Conservation (phyloP, 2,113 vertebrate species). For the Manacus vitellinus region DNA sequence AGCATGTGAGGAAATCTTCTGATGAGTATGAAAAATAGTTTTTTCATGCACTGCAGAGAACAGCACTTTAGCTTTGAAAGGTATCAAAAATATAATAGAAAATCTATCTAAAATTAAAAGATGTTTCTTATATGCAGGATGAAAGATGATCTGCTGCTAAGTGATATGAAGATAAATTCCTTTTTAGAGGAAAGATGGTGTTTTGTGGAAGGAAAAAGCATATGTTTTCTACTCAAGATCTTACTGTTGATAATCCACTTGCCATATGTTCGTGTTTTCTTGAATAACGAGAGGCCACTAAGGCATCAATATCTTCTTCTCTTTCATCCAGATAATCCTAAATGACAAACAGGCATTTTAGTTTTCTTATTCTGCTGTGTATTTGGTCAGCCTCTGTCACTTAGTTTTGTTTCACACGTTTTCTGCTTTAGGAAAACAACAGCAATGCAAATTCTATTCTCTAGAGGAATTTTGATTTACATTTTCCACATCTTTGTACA, state of each 20-base stretch:
- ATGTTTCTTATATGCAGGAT: not conserved
- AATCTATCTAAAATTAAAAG: not conserved
- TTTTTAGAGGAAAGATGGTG: not conserved
- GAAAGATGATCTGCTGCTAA: not conserved
- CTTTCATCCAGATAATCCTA: conserved; percentile 82
- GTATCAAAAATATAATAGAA: not conserved
- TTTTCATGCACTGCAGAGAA: not conserved
- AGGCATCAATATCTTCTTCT: conserved; percentile 80
- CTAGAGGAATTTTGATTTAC: not conserved
- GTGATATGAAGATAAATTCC: not conserved
- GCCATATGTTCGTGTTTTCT: conserved; percentile 58
- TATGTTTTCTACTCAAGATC: not conserved
- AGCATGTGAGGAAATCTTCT: not conserved
- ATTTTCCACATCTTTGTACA: not conserved
- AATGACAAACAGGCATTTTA: conserved; percentile 46
- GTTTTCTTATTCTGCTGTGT: not conserved
- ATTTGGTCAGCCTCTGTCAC: not conserved
- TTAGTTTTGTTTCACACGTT: not conserved
- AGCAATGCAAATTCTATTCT: not conserved
- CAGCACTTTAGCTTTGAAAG: not conserved
- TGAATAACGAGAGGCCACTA: conserved; percentile 72
- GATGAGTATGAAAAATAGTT: not conserved
- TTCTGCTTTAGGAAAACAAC: not conserved
- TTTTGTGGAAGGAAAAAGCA: not conserved
- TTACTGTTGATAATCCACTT: conserved; percentile 84